Conservation (phyloP, 2,888 invertebrate genomes). For the Hymenopus coronatus region DNA sequence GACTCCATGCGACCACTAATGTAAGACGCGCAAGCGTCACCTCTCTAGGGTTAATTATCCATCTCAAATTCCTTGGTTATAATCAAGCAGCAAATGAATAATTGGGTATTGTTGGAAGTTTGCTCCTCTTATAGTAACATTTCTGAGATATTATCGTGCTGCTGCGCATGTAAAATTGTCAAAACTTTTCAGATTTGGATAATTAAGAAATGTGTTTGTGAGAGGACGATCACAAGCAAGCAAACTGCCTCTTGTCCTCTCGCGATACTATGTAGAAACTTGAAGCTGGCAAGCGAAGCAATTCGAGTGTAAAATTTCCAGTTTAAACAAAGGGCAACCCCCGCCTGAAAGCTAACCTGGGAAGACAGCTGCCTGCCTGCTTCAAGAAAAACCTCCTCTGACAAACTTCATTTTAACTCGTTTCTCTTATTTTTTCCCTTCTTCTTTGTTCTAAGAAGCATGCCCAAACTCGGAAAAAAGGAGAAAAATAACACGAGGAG, state of each 20-base stretch:
- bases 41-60: no score
- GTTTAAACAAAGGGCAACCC: constrained; percentile 16
- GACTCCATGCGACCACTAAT: no score
- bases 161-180: no score
- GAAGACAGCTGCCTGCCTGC: constrained; percentile 10
- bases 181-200: neutral
- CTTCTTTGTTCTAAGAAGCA: neutral
- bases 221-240: neutral
- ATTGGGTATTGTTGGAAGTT: no score
- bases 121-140: no score
- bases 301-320: constrained; percentile 21
- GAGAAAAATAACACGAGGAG: neutral
- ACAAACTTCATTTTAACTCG: constrained; percentile 14
- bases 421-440: neutral
- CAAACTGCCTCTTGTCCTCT: neutral
- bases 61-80: no score
- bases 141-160: no score
- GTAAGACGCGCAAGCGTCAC: no score
- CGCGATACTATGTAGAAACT: constrained; percentile 2
- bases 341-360: constrained; percentile 11
- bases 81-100: no score
- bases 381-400: constrained; percentile 16
- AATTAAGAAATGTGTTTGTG: neutral
- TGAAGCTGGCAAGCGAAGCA: neutral
- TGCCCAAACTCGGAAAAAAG: neutral